Evolutionary conservation across 2,113 vertebrate genomes (phyloP).

Genomic region (Butorides virescens): DNA sequence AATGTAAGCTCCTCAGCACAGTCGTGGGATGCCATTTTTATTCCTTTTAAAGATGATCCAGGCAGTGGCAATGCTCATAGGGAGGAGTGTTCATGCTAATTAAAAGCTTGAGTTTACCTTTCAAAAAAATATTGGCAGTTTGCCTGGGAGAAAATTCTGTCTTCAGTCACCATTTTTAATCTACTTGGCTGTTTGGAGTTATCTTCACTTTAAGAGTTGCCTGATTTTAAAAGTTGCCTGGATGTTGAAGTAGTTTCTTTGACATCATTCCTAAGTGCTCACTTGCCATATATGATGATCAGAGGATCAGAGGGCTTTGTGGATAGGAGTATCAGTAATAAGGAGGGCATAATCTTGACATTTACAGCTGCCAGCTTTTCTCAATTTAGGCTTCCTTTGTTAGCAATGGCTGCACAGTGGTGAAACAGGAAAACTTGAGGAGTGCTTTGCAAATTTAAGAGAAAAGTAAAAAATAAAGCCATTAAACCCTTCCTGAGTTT

Average conservation of each 20-base stretch:
- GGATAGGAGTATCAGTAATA: neutral
- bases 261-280: constrained; percentile 18
- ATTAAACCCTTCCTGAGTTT: neutral
- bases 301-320: constrained; percentile 6
- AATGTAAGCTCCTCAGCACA: neutral
- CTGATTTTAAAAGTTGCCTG: constrained; percentile 40
- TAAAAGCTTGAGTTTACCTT: constrained; percentile 61
- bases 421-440: neutral
- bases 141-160: constrained; percentile 40
- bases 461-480: neutral
- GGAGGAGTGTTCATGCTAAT: constrained; percentile 56
- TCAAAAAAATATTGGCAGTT: constrained; percentile 35
- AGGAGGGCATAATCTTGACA: constrained; percentile 8
- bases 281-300: constrained; percentile 26
- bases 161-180: constrained; percentile 56
- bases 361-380: constrained; percentile 4
- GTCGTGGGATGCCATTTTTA: constrained; percentile 13
- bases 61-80: neutral
- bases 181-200: constrained; percentile 11
- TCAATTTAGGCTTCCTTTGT: neutral
- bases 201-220: constrained; percentile 14
- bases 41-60: constrained; percentile 36
- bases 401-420: neutral
- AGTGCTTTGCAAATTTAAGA: neutral
- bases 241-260: constrained; percentile 28